Percentiles rank a stretch among this genome's conserved stretches.
Evolutionary conservation across 2,888 invertebrate genomes (phyloP).

Genomic region (Muscina levida): DNA sequence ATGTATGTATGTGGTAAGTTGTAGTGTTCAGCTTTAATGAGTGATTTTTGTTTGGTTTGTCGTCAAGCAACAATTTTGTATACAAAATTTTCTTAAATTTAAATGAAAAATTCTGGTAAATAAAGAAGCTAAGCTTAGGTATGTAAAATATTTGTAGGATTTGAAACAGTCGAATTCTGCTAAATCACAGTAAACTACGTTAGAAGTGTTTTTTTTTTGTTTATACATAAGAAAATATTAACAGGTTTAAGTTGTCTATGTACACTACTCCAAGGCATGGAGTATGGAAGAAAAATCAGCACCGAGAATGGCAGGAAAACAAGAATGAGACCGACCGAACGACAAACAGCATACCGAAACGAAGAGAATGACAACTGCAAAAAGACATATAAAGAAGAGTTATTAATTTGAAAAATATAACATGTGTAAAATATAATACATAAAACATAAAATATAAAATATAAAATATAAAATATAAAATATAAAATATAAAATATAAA

Average conservation of each 20-base stretch:
- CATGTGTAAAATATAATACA: too few relatives aligned
- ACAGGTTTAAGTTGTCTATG: slow-evolving; percentile 29
- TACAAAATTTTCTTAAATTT: slow-evolving; percentile 27
- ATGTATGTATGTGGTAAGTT: slow-evolving; percentile 32
- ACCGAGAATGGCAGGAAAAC: slow-evolving; percentile 18
- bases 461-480: too few relatives aligned
- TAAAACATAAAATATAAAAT: too few relatives aligned
- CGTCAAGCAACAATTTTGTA: slow-evolving; percentile 45
- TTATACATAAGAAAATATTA: slow-evolving; percentile 33
- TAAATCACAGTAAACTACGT: slow-evolving; percentile 28
- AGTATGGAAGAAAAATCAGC: slow-evolving; percentile 25
- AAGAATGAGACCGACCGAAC: slow-evolving; percentile 15
- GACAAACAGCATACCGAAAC: too few relatives aligned
- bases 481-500: too few relatives aligned
- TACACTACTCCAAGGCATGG: slow-evolving; percentile 16
- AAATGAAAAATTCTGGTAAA: slow-evolving; percentile 23
- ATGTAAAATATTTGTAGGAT: slow-evolving; percentile 36
- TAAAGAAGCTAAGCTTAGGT: slow-evolving; percentile 39
- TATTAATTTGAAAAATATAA: neutral
- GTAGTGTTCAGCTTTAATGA: neutral
- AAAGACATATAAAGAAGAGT: slow-evolving; percentile 4
- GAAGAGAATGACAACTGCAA: slow-evolving; percentile 28
- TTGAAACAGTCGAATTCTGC: slow-evolving; percentile 28
- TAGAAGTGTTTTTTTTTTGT: slow-evolving; percentile 39
- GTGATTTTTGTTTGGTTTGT: slow-evolving; percentile 24